A percentile compares a stretch with the other conserved stretches of the same genome.
Conservation (phyloP, 2,888 invertebrate genomes). For the Habroteleia sp. region DNA sequence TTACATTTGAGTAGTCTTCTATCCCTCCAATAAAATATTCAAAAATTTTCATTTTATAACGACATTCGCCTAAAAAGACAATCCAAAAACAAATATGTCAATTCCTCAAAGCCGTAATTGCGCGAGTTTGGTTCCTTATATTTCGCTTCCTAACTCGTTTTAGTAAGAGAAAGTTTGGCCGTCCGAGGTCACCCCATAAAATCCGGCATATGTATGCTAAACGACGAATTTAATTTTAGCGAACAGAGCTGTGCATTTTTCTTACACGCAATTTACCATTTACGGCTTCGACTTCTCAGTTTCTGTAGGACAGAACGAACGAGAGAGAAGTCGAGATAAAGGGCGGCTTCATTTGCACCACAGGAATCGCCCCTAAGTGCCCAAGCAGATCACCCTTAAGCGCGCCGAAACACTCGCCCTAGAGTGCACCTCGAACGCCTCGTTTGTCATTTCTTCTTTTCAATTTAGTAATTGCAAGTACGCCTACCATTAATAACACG, state of each 20-base stretch:
- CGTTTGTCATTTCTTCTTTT: constrained; percentile 49
- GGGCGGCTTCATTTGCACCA: constrained; percentile 52
- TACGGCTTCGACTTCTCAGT: constrained; percentile 41
- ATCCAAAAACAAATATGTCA: no score
- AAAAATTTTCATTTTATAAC: no score
- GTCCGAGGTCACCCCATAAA: constrained; percentile 26
- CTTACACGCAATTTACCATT: constrained; percentile 67
- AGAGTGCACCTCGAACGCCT: constrained; percentile 38
- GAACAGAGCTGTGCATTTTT: constrained; percentile 38
- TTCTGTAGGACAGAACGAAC: constrained; percentile 14
- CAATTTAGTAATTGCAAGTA: constrained; percentile 39
- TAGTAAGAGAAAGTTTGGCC: constrained; percentile 20
- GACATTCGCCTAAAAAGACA: no score
- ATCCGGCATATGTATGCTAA: constrained; percentile 68
- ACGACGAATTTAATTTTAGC: constrained; percentile 72
- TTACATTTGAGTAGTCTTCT: no score
- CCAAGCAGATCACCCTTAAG: constrained; percentile 30
- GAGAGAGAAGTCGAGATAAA: constrained; percentile 37
- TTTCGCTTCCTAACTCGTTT: constrained; percentile 6
- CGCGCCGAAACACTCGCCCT: constrained; percentile 32
- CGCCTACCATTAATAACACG: constrained; percentile 30
- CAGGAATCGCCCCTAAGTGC: constrained; percentile 47
- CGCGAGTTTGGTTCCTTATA: no score
- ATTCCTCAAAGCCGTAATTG: no score
- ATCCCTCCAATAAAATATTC: no score